phyloP scores from a whole-genome alignment of 2,888 invertebrate species.

The Spisula subtruncata region DNA sequence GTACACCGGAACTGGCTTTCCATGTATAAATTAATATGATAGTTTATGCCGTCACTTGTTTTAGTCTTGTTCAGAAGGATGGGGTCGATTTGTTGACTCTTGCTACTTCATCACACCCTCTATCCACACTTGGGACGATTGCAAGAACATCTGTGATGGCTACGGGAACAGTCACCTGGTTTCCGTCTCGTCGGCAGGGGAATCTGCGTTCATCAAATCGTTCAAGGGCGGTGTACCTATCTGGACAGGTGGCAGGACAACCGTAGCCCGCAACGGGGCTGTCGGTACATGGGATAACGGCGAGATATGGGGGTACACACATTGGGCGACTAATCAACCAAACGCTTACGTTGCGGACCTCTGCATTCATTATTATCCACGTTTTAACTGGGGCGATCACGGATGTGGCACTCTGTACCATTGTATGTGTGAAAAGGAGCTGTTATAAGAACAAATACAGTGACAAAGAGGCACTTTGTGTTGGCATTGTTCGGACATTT shows the following conservation, averaged over 20 bases:
- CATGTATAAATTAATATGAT: no score
- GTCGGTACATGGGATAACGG: neutral
- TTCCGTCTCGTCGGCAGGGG: neutral
- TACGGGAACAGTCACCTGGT: neutral
- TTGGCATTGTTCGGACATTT: no score
- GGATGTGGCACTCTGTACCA: neutral
- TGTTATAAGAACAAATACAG: neutral
- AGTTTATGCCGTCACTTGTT: neutral
- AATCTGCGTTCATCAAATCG: neutral
- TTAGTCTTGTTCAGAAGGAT: neutral
- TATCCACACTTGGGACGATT: neutral
- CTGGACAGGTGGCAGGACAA: neutral
- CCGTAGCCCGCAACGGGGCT: neutral
- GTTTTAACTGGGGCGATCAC: neutral
- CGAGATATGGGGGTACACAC: neutral
- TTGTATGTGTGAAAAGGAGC: neutral
- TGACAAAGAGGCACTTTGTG: no score
- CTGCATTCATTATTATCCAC: neutral
- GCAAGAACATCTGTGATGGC: neutral
- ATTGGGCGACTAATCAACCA: neutral
- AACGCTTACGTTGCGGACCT: neutral
- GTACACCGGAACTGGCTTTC: no score
- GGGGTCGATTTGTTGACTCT: neutral
- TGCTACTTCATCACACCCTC: neutral
- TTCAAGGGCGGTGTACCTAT: neutral